Percentiles rank a stretch among this genome's conserved stretches.
These are phyloP conservation scores for Oeneis ivallda DNA, from an alignment of 2,888 invertebrate species.

Conservation along the genomic window DNA sequence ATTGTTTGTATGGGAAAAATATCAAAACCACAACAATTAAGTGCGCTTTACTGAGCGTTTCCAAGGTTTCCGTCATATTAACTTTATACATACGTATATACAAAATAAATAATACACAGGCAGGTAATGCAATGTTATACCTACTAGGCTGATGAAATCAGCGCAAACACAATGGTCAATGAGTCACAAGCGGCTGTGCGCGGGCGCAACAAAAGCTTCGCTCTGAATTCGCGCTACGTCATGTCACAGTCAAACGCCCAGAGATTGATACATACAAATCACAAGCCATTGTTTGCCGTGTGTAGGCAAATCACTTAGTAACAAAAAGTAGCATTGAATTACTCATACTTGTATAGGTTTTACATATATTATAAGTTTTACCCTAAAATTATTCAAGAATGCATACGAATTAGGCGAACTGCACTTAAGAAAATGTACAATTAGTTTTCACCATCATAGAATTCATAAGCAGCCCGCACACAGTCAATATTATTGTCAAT, in stretches of 20 bases:
- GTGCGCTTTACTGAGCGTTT: not conserved
- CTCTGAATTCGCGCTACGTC: slow-evolving; percentile 28
- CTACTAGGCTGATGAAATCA: slow-evolving; percentile 24
- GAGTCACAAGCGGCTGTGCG: slow-evolving; percentile 29
- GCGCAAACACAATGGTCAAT: slow-evolving; percentile 15
- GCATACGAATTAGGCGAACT: too few species aligned
- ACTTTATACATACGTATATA: not conserved
- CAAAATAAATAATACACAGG: not conserved
- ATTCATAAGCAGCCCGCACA: too few species aligned
- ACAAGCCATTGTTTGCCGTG: slow-evolving; percentile 11
- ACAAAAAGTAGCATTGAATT: slow-evolving; percentile 11
- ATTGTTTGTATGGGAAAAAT: not conserved
- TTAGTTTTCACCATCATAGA: too few species aligned
- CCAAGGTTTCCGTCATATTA: not conserved
- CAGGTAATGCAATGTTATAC: not conserved
- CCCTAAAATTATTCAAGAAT: too few species aligned
- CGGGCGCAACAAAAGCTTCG: slow-evolving; percentile 29
- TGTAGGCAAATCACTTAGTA: slow-evolving; percentile 21
- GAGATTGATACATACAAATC: slow-evolving; percentile 13
- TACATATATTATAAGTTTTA: not conserved
- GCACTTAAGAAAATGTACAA: not conserved
- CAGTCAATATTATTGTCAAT: too few species aligned
- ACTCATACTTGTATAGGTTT: too few species aligned
- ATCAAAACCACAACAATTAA: not conserved
- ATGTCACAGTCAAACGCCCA: slow-evolving; percentile 31